Base-by-base conservation (phyloP, 2,888 invertebrate genomes). In the Lissocephala sabroskyi region DNA sequence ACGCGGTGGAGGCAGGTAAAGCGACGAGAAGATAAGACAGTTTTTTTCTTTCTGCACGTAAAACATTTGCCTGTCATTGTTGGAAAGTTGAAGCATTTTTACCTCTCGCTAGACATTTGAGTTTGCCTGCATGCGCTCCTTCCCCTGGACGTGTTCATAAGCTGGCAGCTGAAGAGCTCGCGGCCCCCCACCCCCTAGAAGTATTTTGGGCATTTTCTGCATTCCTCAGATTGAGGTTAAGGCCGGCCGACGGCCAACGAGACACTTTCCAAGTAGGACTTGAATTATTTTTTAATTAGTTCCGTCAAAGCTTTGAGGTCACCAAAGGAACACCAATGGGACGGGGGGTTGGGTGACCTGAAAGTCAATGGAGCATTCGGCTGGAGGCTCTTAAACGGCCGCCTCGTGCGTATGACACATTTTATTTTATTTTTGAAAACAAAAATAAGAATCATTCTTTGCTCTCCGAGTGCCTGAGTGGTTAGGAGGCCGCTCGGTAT, bases 31-130 rank as follows among this genome's bases (percentile, higher is more conserved):
- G n/a, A n/a, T n/a, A 10, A 23, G 23, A 23, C 7, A 35, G 1
- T 16, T 35, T 35, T 35, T 5, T 13, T 1, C 52, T 43, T 43
- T 19, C 30, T 64, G 64, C 77, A 78, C 77, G 77, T 78, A 78
- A 68, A 75, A 78, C 66, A 79, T 78, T 78, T 75, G 62, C 63
- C 59, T 77, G 78, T 74, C 79, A 68, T 49, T 62, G 58, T 46
- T 52, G 41, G 55, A 46, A 49, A 54, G 56, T 51, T 64, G 56
- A 52, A 53, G 50, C 60, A 51, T 9, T 18, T 48, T 56, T 48
- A 30, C 32, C 30, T 41, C 17, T 9, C n/a, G 37, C 18, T 18
- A 37, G 10, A 37, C 18, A 17, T 30, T 41, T 41, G 16, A n/a
- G 14, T 35, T 23, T 13, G 13, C 32, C n/a, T 29, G 9, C 10